phyloP scores from a whole-genome alignment of 2,888 invertebrate species.

The Germaria angustata region DNA sequence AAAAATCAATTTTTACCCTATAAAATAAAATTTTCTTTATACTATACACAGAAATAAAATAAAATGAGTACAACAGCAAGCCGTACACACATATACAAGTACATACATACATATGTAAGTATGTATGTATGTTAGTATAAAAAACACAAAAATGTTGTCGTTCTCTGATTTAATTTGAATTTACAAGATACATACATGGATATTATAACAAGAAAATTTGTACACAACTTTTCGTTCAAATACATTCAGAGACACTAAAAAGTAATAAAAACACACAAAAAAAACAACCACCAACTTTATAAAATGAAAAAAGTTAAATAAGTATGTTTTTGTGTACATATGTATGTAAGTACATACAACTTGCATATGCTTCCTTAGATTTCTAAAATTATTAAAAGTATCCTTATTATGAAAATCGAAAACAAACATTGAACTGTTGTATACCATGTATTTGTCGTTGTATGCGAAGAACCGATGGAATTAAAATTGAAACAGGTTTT shows the following conservation, averaged over 20 bases:
- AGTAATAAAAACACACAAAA: not conserved
- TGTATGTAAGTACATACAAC: not conserved
- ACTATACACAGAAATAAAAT: slow-evolving; percentile 38
- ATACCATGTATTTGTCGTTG: not conserved
- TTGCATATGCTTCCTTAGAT: not conserved
- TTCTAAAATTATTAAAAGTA: slow-evolving; percentile 17
- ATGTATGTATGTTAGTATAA: slow-evolving; percentile 8
- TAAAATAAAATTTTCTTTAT: slow-evolving; percentile 41
- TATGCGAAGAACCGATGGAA: not conserved
- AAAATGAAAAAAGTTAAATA: not conserved
- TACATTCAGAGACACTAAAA: not conserved
- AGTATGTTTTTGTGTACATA: not conserved
- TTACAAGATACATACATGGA: slow-evolving; percentile 28
- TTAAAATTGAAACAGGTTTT: too few species aligned
- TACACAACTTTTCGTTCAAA: not conserved
- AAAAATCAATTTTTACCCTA: slow-evolving; percentile 62
- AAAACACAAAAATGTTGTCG: slow-evolving; percentile 32
- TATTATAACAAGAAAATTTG: not conserved
- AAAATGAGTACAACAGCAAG: slow-evolving; percentile 22
- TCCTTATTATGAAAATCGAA: slow-evolving; percentile 20
- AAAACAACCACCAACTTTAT: slow-evolving; percentile 5
- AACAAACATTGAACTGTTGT: not conserved
- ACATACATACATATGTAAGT: too few species aligned
- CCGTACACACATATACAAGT: too few species aligned
- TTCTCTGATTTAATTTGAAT: slow-evolving; percentile 59